Percentiles rank a stretch among this genome's conserved stretches.
These are phyloP conservation scores for Eidolon helvum DNA, from an alignment of 2,113 vertebrate species.

Conservation along the genomic window DNA sequence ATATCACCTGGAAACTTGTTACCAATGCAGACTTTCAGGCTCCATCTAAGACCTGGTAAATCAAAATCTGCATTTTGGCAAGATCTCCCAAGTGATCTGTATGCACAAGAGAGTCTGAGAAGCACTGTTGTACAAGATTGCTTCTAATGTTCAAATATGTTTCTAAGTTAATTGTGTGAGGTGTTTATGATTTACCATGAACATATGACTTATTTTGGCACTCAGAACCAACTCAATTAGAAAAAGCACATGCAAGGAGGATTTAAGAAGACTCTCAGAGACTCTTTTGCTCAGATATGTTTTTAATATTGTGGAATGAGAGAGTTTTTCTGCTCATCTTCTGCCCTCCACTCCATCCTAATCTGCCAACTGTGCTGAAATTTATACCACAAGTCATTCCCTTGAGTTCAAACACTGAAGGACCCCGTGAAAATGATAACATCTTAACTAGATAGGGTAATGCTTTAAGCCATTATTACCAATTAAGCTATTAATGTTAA, in stretches of 20 bases:
- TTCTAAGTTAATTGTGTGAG: not conserved
- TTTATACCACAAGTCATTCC: not conserved
- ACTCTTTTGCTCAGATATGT: not conserved
- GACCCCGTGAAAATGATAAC: not conserved
- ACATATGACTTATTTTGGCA: not conserved
- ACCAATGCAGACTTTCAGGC: not conserved
- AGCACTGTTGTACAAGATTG: not conserved
- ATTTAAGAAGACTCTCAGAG: not conserved
- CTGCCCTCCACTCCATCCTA: not conserved
- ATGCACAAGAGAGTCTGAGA: not conserved
- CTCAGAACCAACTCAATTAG: not conserved
- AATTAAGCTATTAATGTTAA: conserved; percentile 69
- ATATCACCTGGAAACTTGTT: not conserved
- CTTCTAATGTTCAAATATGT: not conserved
- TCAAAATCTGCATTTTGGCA: not conserved
- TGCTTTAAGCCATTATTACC: conserved; percentile 55
- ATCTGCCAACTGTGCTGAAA: not conserved
- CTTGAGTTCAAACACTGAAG: not conserved
- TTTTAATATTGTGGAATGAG: not conserved
- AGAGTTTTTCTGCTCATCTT: not conserved
- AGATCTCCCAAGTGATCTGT: too few species aligned
- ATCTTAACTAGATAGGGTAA: conserved; percentile 42
- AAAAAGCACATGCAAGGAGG: not conserved
- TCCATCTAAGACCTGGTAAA: not conserved
- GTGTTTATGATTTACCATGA: not conserved